Base-by-base conservation (phyloP, 1,140 invertebrate species). In the Pogonomyrmex californicus region DNA sequence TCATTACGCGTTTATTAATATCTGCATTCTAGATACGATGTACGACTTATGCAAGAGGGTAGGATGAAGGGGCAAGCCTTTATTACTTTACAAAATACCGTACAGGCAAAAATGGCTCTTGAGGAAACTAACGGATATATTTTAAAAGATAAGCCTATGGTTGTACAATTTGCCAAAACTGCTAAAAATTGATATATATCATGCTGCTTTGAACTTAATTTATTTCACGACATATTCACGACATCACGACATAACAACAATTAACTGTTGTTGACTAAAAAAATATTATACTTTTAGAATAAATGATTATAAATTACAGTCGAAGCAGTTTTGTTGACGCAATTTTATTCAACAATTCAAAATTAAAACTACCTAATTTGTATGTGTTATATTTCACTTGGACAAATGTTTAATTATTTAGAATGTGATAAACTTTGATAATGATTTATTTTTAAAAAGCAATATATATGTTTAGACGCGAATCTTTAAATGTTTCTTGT, bases 21-120 rank as follows among this genome's bases (percentile, higher is more conserved):
- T 73, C 33, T 49, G 68, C 23, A 38, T 92, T 92, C 38, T 41
- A 95, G 94, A 85, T 99, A 98, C 95, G 97, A 98, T 95, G 96
- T 99, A n/a, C 96, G 97, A 90, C 96, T 99, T 2, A 99, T 99
- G 98, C 98, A 98, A 94, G 98, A 99, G 94, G 99, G 99, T 0
- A 96, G 98, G 92, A 99, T 99, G 98, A 99, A 99, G 95, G 98
- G 98, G 0, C 99, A 99, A 95, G 98, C 98, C 6, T 99, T 99
- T 96, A 96, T 99, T 0, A 98, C 98, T 7, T 96, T 99, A 68
- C 96, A 97, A 83, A 97, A 96, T 92, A 95, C 97, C n/a, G 95
- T 96, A 75, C 95, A 97, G 91, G 98, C 98, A 2, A 95, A 97
- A 93, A 95, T 96, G 92, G 98, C 98, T 44, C 92, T 99, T 0